These are phyloP conservation scores for Nanorana parkeri DNA, from an alignment of 2,113 vertebrate species.

Conservation along the genomic window DNA sequence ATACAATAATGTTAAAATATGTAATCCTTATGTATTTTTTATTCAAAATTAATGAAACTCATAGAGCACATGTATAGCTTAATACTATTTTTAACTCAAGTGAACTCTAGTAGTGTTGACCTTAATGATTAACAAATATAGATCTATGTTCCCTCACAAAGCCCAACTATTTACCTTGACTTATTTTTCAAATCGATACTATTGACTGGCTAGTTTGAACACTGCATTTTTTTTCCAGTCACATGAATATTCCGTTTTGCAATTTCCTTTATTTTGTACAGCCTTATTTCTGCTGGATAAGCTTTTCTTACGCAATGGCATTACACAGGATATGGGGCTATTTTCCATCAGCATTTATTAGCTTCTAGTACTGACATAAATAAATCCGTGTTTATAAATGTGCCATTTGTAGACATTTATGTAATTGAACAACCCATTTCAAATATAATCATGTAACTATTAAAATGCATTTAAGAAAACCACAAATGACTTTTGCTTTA, in stretches of 20 bases:
- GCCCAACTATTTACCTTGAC: neutral
- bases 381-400: neutral
- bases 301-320: neutral
- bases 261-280: conserved; percentile 21
- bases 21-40: no score
- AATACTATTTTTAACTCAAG: no score
- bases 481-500: neutral
- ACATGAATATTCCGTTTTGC: conserved; percentile 19
- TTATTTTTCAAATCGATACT: neutral
- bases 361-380: neutral
- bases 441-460: neutral
- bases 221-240: neutral
- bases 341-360: neutral
- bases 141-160: neutral
- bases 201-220: neutral
- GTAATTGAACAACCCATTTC: neutral
- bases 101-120: no score
- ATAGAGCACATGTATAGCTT: no score
- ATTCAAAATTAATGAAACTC: no score
- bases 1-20: no score
- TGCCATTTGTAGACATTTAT: neutral
- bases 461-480: neutral
- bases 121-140: conserved; percentile 36
- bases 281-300: neutral
- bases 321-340: neutral